These are phyloP conservation scores for Probaryconus sp. DNA, from an alignment of 1,140 invertebrate species.

Conservation along the genomic window DNA sequence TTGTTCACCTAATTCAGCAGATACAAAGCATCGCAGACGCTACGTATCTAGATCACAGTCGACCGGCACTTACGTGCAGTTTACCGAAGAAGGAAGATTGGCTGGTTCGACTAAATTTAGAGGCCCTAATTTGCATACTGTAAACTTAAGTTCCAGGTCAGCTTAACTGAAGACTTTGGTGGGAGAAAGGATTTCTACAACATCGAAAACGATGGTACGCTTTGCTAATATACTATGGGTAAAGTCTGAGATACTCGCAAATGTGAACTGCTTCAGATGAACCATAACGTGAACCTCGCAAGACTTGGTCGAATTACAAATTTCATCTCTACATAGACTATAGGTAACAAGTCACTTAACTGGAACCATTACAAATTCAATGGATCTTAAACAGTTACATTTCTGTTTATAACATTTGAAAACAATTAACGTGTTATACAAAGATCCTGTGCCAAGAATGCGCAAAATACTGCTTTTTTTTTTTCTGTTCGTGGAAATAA, in stretches of 20 bases:
- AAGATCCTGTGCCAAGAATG: not conserved
- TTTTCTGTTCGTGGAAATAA: not conserved
- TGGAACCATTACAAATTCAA: constrained; percentile 1
- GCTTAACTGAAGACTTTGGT: constrained; percentile 1
- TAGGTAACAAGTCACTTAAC: not conserved
- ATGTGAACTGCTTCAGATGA: constrained; percentile 48
- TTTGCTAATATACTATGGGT: constrained; percentile 32
- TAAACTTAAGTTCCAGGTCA: constrained; percentile 66
- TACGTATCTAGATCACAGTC: constrained; percentile 1
- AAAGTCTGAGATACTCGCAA: constrained; percentile 6
- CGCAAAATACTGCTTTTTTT: constrained; percentile 2
- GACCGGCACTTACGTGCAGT: constrained; percentile 42
- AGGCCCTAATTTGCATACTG: constrained; percentile 67
- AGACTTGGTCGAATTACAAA: constrained; percentile 47
- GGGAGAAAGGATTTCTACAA: constrained; percentile 35
- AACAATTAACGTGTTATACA: no score
- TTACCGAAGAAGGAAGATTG: constrained; percentile 68
- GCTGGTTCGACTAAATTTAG: constrained; percentile 64
- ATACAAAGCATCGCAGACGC: not conserved
- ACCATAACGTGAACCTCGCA: constrained; percentile 67
- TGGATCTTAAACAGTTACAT: constrained; percentile 9
- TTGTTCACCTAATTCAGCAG: constrained; percentile 7
- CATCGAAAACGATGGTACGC: constrained; percentile 58
- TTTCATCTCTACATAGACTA: constrained; percentile 32
- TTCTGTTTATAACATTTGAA: no score